Percentiles rank a stretch among this genome's conserved stretches.
Conservation (phyloP, 2,797 vertebrate genomes). For the Tragopan temminckii region DNA sequence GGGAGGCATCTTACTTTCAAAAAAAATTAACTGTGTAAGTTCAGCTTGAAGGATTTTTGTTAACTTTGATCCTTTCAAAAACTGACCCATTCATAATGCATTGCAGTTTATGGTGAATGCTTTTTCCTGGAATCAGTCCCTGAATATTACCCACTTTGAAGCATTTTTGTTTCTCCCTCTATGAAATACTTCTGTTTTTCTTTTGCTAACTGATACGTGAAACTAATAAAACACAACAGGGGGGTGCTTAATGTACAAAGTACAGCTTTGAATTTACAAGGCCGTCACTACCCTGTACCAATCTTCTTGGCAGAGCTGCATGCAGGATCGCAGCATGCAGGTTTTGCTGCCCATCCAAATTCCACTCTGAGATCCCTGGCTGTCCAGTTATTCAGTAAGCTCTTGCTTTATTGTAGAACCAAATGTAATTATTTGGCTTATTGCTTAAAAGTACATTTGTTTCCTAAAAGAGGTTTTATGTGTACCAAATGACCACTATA, state of each 20-base stretch:
- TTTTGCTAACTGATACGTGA: background rate
- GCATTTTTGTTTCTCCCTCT: background rate
- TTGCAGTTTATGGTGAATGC: background rate
- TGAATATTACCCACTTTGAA: background rate
- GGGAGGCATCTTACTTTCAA: conserved; percentile 11
- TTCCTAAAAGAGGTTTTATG: background rate
- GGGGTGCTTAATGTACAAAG: background rate
- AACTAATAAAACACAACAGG: background rate
- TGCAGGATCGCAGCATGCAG: background rate
- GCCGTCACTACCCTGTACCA: background rate
- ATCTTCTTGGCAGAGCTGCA: background rate
- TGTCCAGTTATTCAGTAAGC: background rate
- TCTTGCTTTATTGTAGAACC: background rate
- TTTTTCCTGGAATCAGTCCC: conserved; percentile 3
- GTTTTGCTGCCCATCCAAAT: background rate
- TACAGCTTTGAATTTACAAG: background rate
- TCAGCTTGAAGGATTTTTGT: background rate
- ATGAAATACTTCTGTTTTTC: background rate
- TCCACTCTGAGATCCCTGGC: rapidly evolving
- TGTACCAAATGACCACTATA: background rate
- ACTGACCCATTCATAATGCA: background rate
- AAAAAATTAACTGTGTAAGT: background rate
- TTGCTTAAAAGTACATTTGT: background rate
- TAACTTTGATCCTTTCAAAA: conserved; percentile 39
- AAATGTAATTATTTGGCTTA: background rate